Evolutionary conservation across 2,888 invertebrate genomes (phyloP).

Genomic region (Ashinkailepas kermadecensis): DNA sequence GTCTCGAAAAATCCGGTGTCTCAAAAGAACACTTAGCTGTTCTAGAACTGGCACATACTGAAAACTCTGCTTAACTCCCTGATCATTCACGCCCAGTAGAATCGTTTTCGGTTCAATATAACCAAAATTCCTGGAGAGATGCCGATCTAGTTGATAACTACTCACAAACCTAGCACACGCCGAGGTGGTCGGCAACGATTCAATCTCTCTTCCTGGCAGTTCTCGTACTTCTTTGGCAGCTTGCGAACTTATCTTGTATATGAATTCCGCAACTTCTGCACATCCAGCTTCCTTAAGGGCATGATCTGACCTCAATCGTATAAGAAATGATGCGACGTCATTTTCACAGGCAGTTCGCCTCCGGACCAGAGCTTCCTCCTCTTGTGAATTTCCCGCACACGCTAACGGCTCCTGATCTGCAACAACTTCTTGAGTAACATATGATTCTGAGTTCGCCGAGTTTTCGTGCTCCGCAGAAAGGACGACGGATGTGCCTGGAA

Average conservation of each 20-base stretch:
- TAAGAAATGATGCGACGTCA: neutral
- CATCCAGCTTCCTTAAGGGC: neutral
- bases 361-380: neutral
- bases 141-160: neutral
- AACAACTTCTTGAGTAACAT: neutral
- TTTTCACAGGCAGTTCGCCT: neutral
- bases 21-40: neutral
- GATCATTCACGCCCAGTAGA: neutral
- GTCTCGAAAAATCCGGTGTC: neutral
- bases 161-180: neutral
- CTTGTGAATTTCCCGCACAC: neutral
- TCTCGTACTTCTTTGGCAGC: neutral
- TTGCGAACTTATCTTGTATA: neutral
- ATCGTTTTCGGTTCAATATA: neutral
- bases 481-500: no score
- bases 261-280: neutral
- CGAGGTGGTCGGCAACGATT: neutral
- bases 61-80: neutral
- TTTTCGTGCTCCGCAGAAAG: no score
- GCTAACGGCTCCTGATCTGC: neutral
- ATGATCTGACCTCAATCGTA: neutral
- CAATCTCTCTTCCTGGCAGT: neutral
- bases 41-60: neutral
- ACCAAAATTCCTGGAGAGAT: neutral
- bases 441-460: neutral